A percentile compares a stretch with the other conserved stretches of the same genome.
phyloP scores from a whole-genome alignment of 2,888 invertebrate species.

The Leistus spinibarbis region DNA sequence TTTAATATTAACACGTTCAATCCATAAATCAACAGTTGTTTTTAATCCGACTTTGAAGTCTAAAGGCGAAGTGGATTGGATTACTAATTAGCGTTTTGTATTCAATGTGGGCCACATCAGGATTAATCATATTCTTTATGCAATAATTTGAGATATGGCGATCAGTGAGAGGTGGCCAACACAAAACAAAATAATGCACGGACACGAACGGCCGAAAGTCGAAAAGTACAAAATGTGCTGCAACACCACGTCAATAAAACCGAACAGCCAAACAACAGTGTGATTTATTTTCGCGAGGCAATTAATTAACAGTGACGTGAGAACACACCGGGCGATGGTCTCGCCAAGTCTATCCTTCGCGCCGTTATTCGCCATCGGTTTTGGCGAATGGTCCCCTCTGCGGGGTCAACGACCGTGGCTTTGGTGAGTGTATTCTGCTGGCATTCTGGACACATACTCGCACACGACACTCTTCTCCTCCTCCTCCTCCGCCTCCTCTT shows the following conservation, averaged over 20 bases:
- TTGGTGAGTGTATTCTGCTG: neutral
- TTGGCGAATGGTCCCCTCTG: neutral
- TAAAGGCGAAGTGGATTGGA: neutral
- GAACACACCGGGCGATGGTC: slow-evolving; percentile 28
- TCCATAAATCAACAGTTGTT: neutral
- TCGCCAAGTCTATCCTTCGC: neutral
- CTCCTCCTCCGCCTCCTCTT: neutral
- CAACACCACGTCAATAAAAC: slow-evolving; percentile 18
- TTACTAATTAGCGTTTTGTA: neutral
- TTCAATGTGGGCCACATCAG: neutral
- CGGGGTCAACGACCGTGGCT: slow-evolving; percentile 18
- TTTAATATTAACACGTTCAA: neutral
- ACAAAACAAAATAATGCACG: neutral
- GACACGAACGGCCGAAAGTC: neutral
- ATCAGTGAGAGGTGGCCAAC: neutral
- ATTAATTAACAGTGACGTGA: slow-evolving; percentile 36
- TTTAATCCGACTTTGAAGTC: neutral
- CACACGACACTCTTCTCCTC: neutral
- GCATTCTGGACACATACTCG: neutral
- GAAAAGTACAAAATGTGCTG: slow-evolving; percentile 33
- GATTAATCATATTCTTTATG: neutral
- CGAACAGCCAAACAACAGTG: slow-evolving; percentile 25
- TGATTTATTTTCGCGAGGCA: slow-evolving; percentile 36
- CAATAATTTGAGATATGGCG: neutral
- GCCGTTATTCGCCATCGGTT: neutral